Percentiles rank a stretch among this genome's conserved stretches.
These are phyloP conservation scores for Channa striata DNA, from an alignment of 2,797 vertebrate genomes.

Conservation along the genomic window DNA sequence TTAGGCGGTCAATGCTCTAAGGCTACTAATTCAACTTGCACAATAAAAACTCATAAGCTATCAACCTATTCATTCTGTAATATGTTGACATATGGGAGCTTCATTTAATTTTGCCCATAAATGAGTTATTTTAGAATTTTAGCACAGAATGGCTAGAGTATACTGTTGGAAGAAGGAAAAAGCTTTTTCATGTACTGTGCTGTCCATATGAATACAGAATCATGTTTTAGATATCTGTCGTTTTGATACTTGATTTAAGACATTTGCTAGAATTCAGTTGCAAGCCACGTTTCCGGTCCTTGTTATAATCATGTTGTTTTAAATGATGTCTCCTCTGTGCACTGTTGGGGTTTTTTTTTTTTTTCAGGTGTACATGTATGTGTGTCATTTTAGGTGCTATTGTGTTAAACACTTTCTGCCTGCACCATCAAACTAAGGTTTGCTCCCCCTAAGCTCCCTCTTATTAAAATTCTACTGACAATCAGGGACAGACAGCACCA, in stretches of 20 bases:
- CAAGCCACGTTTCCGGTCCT: slow-evolving; percentile 28
- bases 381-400: slow-evolving; percentile 53
- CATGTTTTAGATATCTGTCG: slow-evolving; percentile 30
- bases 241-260: slow-evolving; percentile 29
- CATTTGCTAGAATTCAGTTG: slow-evolving; percentile 19
- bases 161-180: slow-evolving; percentile 24
- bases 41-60: slow-evolving; percentile 77
- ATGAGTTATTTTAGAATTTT: slow-evolving; percentile 28
- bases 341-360: too few relatives aligned
- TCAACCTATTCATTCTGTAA: slow-evolving; percentile 55
- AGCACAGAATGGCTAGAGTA: slow-evolving; percentile 24
- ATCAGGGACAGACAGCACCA: slow-evolving; percentile 91
- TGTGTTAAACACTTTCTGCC: slow-evolving; percentile 50
- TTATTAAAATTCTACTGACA: slow-evolving; percentile 90
- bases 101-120: slow-evolving; percentile 47
- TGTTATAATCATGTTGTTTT: slow-evolving; percentile 34
- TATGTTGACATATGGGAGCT: slow-evolving; percentile 48
- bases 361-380: slow-evolving; percentile 18
- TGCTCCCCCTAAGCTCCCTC: slow-evolving; percentile 50
- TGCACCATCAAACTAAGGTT: slow-evolving; percentile 49
- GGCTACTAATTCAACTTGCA: slow-evolving; percentile 69
- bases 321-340: slow-evolving; percentile 41
- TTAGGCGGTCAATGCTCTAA: slow-evolving; percentile 38
- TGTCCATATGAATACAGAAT: slow-evolving; percentile 29
- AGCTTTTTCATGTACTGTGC: slow-evolving; percentile 14